Conservation (phyloP, 1,140 invertebrate species). For the Zaprionus inermis region DNA sequence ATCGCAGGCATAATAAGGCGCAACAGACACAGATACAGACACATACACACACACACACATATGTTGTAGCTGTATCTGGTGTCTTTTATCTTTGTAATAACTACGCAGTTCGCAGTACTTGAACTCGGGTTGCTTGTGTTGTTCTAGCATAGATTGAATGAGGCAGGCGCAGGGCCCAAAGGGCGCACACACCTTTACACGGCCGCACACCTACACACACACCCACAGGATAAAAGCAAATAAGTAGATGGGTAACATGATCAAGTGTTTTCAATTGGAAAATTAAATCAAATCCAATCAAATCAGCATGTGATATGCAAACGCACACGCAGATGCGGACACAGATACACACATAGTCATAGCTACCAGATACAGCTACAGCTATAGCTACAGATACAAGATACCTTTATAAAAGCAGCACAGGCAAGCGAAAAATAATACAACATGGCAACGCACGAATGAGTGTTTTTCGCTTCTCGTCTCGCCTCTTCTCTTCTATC, state of each 20-base stretch:
- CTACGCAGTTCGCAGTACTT: slow-evolving; percentile 12
- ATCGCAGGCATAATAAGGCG: slow-evolving; percentile 45
- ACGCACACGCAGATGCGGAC: slow-evolving; percentile 21
- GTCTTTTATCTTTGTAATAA: slow-evolving; percentile 8
- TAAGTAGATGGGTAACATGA: slow-evolving; percentile 55
- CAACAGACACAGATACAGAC: background rate
- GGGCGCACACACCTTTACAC: background rate
- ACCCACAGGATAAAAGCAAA: slow-evolving; percentile 3
- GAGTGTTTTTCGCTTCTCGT: slow-evolving; percentile 37
- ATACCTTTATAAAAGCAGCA: slow-evolving; percentile 26
- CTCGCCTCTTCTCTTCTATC: slow-evolving; percentile 26
- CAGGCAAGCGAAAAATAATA: slow-evolving; percentile 25
- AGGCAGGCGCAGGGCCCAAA: background rate
- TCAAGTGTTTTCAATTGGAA: slow-evolving; percentile 82
- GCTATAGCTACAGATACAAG: background rate
- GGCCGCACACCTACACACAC: background rate
- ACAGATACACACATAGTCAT: background rate
- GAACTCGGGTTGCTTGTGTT: slow-evolving; percentile 35
- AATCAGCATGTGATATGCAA: slow-evolving; percentile 71
- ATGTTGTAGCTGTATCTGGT: slow-evolving; percentile 45
- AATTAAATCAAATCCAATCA: slow-evolving; percentile 83
- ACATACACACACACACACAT: background rate
- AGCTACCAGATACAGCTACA: slow-evolving; percentile 1
- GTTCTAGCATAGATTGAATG: slow-evolving; percentile 30
- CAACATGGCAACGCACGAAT: slow-evolving; percentile 67